Conservation (phyloP, 2,113 vertebrate species). For the Poeciliopsis retropinna region DNA sequence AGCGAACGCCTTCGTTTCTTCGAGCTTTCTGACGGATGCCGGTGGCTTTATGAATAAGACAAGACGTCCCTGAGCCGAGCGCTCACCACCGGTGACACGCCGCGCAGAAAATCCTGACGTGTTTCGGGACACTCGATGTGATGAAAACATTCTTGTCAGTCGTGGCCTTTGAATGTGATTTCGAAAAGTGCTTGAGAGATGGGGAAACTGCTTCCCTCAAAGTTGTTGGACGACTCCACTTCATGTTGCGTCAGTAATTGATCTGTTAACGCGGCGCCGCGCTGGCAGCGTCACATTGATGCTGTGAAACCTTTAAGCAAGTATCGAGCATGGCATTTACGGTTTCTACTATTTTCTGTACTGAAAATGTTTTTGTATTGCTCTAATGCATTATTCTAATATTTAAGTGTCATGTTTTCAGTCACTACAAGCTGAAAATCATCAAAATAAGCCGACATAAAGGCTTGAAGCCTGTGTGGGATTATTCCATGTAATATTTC, state of each 20-base stretch:
- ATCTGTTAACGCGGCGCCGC: background rate
- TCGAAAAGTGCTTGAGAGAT: slow-evolving; percentile 14
- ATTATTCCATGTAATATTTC: too few species aligned
- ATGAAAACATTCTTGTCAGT: slow-evolving; percentile 34
- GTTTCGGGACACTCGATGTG: slow-evolving; percentile 9
- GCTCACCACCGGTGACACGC: background rate
- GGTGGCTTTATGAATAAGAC: slow-evolving; percentile 20
- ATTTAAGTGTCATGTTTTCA: too few species aligned
- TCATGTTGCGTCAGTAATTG: background rate
- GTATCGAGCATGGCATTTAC: too few species aligned
- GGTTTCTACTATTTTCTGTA: too few species aligned
- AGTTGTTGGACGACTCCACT: slow-evolving; percentile 16
- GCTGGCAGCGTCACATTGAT: background rate
- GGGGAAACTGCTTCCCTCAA: slow-evolving; percentile 2
- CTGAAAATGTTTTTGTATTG: too few species aligned
- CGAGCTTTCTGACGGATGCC: background rate
- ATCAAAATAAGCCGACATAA: too few species aligned
- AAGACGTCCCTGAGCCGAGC: background rate
- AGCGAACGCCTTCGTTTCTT: slow-evolving; percentile 3
- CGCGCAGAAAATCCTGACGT: background rate
- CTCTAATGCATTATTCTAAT: too few species aligned
- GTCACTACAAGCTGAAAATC: too few species aligned
- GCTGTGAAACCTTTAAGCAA: too few species aligned
- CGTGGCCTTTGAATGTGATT: slow-evolving; percentile 18
- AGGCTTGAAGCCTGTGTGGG: too few species aligned